These are phyloP conservation scores for Myzus persicae DNA, from an alignment of 1,140 invertebrate genomes.

Conservation along the genomic window DNA sequence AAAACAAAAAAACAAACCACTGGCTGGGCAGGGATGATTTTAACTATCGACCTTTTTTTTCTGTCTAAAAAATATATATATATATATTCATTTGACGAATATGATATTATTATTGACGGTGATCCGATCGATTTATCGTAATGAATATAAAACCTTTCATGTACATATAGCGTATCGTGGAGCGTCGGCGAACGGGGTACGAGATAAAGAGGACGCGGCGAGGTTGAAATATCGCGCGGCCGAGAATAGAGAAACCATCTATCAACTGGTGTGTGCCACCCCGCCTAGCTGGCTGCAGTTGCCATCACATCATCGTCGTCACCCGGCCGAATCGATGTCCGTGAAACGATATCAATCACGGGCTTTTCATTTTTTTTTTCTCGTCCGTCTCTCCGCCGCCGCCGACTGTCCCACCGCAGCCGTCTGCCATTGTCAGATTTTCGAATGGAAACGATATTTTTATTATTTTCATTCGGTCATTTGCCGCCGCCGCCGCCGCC, in stretches of 20 bases:
- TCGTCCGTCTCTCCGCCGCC: neutral
- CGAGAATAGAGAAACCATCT: constrained; percentile 45
- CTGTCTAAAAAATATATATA: neutral
- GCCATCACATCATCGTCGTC: neutral
- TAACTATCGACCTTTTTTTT: neutral
- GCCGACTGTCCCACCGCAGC: neutral
- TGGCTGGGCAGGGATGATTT: neutral
- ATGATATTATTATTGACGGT: constrained; percentile 5
- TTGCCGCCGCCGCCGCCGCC: neutral
- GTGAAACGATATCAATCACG: constrained; percentile 55
- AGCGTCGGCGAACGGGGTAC: neutral
- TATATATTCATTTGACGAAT: constrained; percentile 21
- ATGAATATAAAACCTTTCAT: constrained; percentile 46
- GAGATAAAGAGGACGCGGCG: neutral
- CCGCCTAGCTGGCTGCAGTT: neutral
- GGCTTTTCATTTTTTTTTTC: neutral
- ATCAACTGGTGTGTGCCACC: constrained; percentile 44
- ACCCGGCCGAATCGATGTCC: constrained; percentile 46
- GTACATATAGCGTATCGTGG: neutral
- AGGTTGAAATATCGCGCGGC: constrained; percentile 32
- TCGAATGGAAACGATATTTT: constrained; percentile 54
- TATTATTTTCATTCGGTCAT: constrained; percentile 46
- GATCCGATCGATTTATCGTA: constrained; percentile 17
- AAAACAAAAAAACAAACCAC: neutral
- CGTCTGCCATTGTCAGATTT: constrained; percentile 44